Conservation (phyloP, 2,113 vertebrate genomes). For the Pseudopipra pipra region DNA sequence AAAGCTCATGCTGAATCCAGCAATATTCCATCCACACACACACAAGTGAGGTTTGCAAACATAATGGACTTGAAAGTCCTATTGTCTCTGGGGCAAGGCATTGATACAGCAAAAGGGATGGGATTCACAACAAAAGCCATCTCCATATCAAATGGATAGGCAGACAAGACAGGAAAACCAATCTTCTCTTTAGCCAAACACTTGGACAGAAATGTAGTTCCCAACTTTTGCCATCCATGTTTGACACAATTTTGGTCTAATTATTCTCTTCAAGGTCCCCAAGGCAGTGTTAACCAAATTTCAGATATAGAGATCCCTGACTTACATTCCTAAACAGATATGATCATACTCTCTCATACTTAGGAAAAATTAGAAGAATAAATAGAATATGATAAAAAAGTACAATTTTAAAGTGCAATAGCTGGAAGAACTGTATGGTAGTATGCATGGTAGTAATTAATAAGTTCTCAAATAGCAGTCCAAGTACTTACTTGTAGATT, state of each 20-base stretch:
- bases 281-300: background rate
- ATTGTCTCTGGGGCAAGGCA: background rate
- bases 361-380: background rate
- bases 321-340: background rate
- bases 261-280: background rate
- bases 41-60: background rate
- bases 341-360: rapidly evolving
- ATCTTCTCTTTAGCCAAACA: background rate
- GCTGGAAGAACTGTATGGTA: background rate
- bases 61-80: background rate
- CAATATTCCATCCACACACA: background rate
- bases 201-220: background rate
- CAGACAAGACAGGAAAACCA: background rate
- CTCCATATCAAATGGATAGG: background rate
- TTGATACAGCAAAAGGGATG: background rate
- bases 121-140: background rate
- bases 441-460: background rate
- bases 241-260: background rate
- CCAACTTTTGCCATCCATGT: background rate
- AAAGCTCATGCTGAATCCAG: background rate
- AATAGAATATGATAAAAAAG: background rate
- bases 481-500: background rate
- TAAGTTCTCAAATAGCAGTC: background rate
- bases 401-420: background rate
- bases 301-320: background rate